Evolutionary conservation across 2,113 vertebrate species (phyloP).

Genomic region (Anguilla japonica): DNA sequence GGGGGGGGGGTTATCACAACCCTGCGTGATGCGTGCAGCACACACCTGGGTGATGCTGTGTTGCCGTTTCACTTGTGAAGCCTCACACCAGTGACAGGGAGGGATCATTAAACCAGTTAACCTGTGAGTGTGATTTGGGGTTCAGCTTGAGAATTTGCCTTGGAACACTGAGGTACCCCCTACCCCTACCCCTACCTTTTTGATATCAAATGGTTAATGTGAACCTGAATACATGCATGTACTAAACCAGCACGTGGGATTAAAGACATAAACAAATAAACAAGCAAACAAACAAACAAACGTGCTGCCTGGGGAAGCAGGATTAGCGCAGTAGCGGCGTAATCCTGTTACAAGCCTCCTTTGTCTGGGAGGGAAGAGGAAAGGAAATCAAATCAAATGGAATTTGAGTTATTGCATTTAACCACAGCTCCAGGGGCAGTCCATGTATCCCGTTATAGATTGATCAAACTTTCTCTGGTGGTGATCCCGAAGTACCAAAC

Average conservation of each 20-base stretch:
- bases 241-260: background rate
- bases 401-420: background rate
- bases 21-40: too few species aligned
- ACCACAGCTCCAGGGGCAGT: background rate
- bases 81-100: too few species aligned
- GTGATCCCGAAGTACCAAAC: background rate
- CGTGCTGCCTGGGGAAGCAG: background rate
- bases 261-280: conserved; percentile 6
- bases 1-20: too few species aligned
- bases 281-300: background rate
- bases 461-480: background rate
- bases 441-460: background rate
- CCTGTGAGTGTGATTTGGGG: too few species aligned
- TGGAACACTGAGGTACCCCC: background rate
- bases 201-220: too few species aligned
- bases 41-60: too few species aligned
- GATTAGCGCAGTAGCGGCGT: background rate
- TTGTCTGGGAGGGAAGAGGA: background rate
- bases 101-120: too few species aligned
- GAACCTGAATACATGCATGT: background rate
- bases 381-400: conserved; percentile 5
- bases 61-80: too few species aligned
- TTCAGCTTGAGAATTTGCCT: background rate
- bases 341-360: background rate
- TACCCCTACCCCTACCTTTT: too few species aligned